Conservation (phyloP, 2,113 vertebrate genomes). For the Coptodon rendalli region DNA sequence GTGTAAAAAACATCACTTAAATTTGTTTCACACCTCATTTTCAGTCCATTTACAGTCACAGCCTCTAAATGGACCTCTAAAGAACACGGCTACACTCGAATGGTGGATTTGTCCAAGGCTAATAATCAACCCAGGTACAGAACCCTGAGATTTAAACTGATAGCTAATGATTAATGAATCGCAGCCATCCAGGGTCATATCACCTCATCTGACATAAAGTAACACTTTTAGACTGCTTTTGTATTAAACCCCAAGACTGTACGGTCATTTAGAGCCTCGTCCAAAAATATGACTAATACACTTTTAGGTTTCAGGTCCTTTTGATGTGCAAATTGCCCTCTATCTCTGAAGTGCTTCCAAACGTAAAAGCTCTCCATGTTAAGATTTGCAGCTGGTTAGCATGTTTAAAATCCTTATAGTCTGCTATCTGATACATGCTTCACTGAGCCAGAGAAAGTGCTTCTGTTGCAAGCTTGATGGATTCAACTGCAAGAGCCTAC, state of each 20-base stretch:
- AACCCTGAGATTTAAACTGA: slow-evolving; percentile 27
- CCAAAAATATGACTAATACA: neutral
- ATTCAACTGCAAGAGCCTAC: neutral
- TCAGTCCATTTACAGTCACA: neutral
- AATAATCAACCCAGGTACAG: slow-evolving; percentile 42
- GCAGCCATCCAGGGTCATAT: neutral
- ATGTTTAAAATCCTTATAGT: neutral
- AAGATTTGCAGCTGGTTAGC: neutral
- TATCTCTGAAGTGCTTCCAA: neutral
- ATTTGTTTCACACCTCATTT: neutral
- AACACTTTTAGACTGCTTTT: neutral
- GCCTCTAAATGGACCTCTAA: neutral
- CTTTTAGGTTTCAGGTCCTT: neutral
- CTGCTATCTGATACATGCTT: neutral
- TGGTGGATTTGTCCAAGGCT: slow-evolving; percentile 8
- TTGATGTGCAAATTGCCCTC: neutral
- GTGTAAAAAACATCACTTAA: neutral
- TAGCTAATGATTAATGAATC: slow-evolving; percentile 58
- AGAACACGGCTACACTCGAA: neutral
- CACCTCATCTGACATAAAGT: slow-evolving; percentile 4
- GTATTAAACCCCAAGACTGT: neutral
- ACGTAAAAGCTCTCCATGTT: neutral
- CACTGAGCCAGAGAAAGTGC: neutral
- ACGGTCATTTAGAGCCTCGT: neutral
- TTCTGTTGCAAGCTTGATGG: neutral